Evolutionary conservation across 2,113 vertebrate genomes (phyloP).

Genomic region (Cynopterus brachyotis): DNA sequence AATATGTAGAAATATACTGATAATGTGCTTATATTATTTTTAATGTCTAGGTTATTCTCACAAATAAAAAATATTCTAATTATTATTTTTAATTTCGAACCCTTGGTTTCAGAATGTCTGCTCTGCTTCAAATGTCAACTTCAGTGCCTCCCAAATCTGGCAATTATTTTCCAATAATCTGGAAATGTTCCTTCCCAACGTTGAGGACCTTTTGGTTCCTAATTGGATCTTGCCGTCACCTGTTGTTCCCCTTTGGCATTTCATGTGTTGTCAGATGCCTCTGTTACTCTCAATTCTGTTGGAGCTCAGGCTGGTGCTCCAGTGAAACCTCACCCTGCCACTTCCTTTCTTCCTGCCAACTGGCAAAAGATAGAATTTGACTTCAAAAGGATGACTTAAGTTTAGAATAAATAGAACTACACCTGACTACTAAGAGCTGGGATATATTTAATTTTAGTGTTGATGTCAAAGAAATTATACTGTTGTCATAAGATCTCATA

Average conservation of each 20-base stretch:
- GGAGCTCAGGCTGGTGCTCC: neutral
- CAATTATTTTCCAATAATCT: neutral
- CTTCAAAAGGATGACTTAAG: neutral
- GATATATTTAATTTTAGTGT: neutral
- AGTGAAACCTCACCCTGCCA: neutral
- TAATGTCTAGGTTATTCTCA: neutral
- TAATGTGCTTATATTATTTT: neutral
- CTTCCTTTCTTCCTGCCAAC: neutral
- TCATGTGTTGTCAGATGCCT: neutral
- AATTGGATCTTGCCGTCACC: neutral
- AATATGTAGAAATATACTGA: neutral
- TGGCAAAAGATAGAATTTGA: neutral
- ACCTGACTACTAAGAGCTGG: neutral
- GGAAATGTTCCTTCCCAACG: neutral
- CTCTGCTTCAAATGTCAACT: neutral
- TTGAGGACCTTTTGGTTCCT: neutral
- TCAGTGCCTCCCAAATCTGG: neutral
- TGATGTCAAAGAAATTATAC: neutral
- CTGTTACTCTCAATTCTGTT: neutral
- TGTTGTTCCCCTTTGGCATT: neutral
- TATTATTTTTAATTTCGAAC: neutral
- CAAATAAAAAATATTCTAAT: neutral
- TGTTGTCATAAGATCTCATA: neutral
- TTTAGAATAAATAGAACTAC: neutral
- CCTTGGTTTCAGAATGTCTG: neutral